These are phyloP conservation scores for Pseudoips prasinana DNA, from an alignment of 2,888 invertebrate species.

Conservation along the genomic window DNA sequence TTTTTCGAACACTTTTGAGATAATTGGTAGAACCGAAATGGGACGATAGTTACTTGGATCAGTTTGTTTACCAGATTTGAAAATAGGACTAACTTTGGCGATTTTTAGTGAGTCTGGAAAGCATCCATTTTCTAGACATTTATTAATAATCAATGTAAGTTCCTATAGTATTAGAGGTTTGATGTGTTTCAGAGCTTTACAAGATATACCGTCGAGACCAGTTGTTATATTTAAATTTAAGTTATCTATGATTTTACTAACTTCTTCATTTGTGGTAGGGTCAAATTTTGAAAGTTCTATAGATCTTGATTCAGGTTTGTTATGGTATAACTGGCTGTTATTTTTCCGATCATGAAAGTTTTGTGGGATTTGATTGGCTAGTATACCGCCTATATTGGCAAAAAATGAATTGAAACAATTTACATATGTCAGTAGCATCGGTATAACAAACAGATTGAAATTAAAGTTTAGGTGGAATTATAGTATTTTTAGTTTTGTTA, in stretches of 20 bases:
- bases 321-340: no score
- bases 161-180: conserved; percentile 1
- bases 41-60: conserved; percentile 21
- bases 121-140: conserved; percentile 6
- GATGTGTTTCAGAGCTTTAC: conserved; percentile 10
- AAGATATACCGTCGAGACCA: conserved; percentile 10
- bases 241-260: conserved; percentile 4
- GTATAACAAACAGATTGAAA: conserved; percentile 2
- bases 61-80: conserved; percentile 14
- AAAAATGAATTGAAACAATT: conserved; percentile 18
- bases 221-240: conserved; percentile 8
- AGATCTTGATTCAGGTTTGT: neutral
- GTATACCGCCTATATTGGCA: conserved; percentile 8
- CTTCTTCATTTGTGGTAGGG: neutral
- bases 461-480: conserved; percentile 11
- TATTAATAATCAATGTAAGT: conserved; percentile 8
- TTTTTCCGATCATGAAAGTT: no score
- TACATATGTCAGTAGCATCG: conserved; percentile 12
- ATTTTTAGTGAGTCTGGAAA: conserved; percentile 21
- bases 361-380: conserved; percentile 18
- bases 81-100: conserved; percentile 21
- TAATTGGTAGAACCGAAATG: conserved; percentile 10
- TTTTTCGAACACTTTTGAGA: conserved; percentile 2
- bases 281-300: conserved; percentile 1
- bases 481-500: conserved; percentile 8